These are phyloP conservation scores for Urocynchramus pylzowi DNA, from an alignment of 2,113 vertebrate species.

Conservation along the genomic window DNA sequence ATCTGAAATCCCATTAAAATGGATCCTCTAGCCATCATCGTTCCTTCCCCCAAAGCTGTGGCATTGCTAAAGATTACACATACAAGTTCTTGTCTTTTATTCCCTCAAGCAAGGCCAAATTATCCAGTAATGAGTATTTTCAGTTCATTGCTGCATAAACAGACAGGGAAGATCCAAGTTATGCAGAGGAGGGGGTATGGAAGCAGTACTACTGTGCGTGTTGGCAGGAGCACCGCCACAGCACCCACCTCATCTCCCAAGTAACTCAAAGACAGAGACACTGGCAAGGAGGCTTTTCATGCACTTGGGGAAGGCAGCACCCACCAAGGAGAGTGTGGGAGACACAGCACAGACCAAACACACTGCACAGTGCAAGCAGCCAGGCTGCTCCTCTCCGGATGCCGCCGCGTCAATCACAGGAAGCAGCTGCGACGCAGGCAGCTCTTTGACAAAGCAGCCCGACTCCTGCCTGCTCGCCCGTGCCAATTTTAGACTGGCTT, in stretches of 20 bases:
- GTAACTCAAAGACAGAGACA: constrained; percentile 57
- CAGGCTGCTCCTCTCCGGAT: constrained; percentile 48
- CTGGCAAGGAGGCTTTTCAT: constrained; percentile 65
- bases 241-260: constrained; percentile 69
- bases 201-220: constrained; percentile 44
- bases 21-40: not conserved
- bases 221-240: constrained; percentile 41
- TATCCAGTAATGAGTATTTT: not conserved
- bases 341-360: constrained; percentile 18
- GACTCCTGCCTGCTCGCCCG: not conserved
- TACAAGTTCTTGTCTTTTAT: not conserved
- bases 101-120: not conserved
- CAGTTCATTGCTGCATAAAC: not conserved
- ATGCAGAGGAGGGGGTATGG: not conserved
- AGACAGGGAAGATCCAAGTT: accelerated
- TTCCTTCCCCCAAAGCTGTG: not conserved
- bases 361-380: constrained; percentile 19
- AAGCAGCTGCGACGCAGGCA: constrained; percentile 57
- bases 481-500: constrained; percentile 14
- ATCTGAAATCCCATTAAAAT: not conserved
- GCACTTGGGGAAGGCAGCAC: not conserved
- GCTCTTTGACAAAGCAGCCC: not conserved
- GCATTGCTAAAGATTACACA: not conserved
- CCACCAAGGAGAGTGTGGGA: not conserved
- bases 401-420: constrained; percentile 35